These are phyloP conservation scores for Mythimna loreyi DNA, from an alignment of 2,888 invertebrate species.

Conservation along the genomic window DNA sequence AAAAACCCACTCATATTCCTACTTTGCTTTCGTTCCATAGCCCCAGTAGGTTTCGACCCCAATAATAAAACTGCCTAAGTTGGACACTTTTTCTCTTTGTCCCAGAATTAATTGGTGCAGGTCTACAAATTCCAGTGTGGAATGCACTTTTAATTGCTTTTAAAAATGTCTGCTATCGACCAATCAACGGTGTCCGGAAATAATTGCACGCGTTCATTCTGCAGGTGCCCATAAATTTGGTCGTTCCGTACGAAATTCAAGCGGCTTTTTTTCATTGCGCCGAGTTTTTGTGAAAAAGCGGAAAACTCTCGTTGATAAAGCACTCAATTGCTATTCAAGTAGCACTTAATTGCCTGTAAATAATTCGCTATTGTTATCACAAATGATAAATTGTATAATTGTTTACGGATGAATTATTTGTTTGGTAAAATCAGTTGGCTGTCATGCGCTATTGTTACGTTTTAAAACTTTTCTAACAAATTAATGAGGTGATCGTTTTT, in stretches of 20 bases:
- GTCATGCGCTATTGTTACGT: background rate
- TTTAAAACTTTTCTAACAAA: background rate
- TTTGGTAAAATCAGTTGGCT: background rate
- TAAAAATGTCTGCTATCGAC: conserved; percentile 7
- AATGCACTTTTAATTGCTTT: conserved; percentile 15
- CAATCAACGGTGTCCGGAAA: conserved; percentile 25
- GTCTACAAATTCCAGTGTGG: background rate
- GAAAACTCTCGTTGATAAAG: conserved; percentile 21
- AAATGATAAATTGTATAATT: conserved; percentile 4
- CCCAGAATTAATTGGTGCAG: too few relatives aligned
- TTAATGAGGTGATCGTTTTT: background rate
- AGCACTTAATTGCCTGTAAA: conserved; percentile 37
- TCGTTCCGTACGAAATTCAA: conserved; percentile 8
- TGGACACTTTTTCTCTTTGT: too few relatives aligned
- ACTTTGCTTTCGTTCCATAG: too few relatives aligned
- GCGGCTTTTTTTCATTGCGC: conserved; percentile 12
- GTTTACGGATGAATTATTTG: background rate
- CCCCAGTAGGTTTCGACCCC: too few relatives aligned
- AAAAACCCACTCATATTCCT: too few relatives aligned
- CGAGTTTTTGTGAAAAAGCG: conserved; percentile 28
- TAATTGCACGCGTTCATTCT: conserved; percentile 20
- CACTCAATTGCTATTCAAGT: conserved; percentile 24
- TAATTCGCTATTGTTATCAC: conserved; percentile 31
- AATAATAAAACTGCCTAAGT: too few relatives aligned
- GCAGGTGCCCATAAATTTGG: conserved; percentile 16